Percentiles rank a stretch among this genome's conserved stretches.
phyloP scores from a whole-genome alignment of 2,888 invertebrate genomes.

The Drosophila melanocephala region DNA sequence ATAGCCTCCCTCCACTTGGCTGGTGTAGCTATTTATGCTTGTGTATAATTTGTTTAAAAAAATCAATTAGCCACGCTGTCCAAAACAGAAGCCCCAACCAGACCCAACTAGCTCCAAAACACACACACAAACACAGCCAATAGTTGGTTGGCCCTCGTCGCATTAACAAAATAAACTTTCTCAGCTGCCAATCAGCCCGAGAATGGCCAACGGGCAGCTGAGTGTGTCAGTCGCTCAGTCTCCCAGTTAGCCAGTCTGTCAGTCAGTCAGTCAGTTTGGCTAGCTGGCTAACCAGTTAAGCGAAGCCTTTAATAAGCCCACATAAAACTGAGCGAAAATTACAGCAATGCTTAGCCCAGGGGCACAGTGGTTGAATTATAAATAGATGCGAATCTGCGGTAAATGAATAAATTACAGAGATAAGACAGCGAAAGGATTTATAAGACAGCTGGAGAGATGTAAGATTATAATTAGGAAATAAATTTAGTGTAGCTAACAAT shows the following conservation, averaged over 20 bases:
- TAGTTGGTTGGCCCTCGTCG: slow-evolving; percentile 32
- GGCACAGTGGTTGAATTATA: slow-evolving; percentile 51
- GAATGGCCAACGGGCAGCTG: slow-evolving; percentile 14
- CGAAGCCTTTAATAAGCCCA: slow-evolving; percentile 73
- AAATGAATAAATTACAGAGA: not conserved
- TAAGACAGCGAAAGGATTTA: not conserved
- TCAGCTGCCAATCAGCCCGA: slow-evolving; percentile 71
- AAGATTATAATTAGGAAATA: not conserved
- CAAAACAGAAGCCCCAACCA: slow-evolving; percentile 60
- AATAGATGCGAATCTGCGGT: not conserved
- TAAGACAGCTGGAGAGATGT: not conserved
- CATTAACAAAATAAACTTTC: slow-evolving; percentile 74
- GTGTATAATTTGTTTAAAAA: slow-evolving; percentile 59
- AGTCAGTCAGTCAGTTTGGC: slow-evolving; percentile 3
- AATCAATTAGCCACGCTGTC: slow-evolving; percentile 79
- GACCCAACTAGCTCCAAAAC: not conserved
- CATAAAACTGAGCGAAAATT: slow-evolving; percentile 66
- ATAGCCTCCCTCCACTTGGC: not conserved
- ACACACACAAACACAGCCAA: slow-evolving; percentile 10
- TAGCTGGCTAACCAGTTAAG: slow-evolving; percentile 6
- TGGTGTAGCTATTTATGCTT: slow-evolving; percentile 30
- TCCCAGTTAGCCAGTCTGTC: slow-evolving; percentile 1
- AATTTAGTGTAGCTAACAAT: not conserved
- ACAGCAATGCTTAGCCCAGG: slow-evolving; percentile 36
- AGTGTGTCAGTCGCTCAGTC: slow-evolving; percentile 25